These are phyloP conservation scores for Furcifer pardalis DNA, from an alignment of 2,797 vertebrate species.

Conservation along the genomic window DNA sequence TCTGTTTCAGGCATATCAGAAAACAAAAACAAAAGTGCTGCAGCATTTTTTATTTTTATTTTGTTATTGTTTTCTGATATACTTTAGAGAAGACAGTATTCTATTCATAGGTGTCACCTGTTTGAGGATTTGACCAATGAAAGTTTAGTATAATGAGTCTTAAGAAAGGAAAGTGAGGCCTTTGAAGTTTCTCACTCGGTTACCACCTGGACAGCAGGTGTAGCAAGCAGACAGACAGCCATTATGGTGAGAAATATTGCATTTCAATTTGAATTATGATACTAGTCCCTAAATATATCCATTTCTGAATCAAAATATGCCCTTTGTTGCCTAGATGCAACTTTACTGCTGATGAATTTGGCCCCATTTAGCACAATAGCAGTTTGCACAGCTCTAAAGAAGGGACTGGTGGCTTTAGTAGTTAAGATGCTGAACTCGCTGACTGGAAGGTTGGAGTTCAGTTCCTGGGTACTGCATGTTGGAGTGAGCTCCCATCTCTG, in stretches of 20 bases:
- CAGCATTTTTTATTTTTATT: no score
- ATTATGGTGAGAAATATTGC: neutral
- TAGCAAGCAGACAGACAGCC: neutral
- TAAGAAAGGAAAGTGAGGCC: neutral
- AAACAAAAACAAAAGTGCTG: no score
- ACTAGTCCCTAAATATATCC: neutral
- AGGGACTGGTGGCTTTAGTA: no score
- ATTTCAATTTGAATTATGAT: neutral
- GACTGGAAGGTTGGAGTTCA: no score
- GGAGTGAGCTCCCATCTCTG: no score
- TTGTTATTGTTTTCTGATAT: no score
- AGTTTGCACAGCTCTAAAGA: neutral
- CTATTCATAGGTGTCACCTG: neutral
- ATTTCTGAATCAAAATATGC: neutral
- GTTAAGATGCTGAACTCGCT: no score
- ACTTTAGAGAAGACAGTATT: neutral
- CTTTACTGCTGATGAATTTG: neutral
- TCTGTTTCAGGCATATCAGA: no score
- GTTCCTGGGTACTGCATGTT: no score
- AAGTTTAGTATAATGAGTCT: neutral
- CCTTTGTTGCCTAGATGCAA: neutral
- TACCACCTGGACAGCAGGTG: neutral
- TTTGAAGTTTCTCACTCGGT: no score
- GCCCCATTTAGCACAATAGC: neutral
- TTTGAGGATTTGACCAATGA: neutral